Evolutionary conservation across 37 sponge, comb jelly and placozoan species (phyloP).

Genomic region (Ephydatia muelleri): DNA sequence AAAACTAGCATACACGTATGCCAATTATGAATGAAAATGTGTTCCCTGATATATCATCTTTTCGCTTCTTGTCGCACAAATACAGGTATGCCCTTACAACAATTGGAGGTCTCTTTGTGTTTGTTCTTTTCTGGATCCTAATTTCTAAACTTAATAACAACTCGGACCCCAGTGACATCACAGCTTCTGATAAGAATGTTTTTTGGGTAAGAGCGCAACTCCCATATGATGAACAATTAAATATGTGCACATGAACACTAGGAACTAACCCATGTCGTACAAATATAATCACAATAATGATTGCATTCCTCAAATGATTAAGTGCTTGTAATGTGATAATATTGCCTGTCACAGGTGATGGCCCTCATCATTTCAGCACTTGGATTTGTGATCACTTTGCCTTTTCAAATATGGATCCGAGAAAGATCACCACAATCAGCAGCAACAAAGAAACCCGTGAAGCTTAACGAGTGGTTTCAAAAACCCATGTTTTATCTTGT

Average conservation of each 20-base stretch:
- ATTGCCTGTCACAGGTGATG: slow-evolving; percentile 17
- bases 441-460: slow-evolving; percentile 3
- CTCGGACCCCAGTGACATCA: slow-evolving; percentile 14
- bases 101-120: slow-evolving; percentile 55
- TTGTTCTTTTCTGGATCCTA: slow-evolving; percentile 43
- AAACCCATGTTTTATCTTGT: background rate
- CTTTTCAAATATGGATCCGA: slow-evolving; percentile 72
- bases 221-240: no score
- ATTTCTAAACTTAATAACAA: slow-evolving; percentile 14
- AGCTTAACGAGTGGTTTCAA: slow-evolving; percentile 29
- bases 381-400: slow-evolving; percentile 57
- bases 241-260: no score
- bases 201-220: slow-evolving; percentile 58
- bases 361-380: slow-evolving; percentile 52
- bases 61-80: no score
- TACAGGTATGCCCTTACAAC: slow-evolving; percentile 72
- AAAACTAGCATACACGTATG: no score
- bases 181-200: slow-evolving; percentile 44
- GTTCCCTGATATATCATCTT: no score
- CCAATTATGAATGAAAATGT: no score
- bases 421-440: slow-evolving; percentile 35
- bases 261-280: background rate
- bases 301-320: background rate
- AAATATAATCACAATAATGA: background rate
- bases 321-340: background rate